A percentile compares a stretch with the other conserved stretches of the same genome.
phyloP scores from a whole-genome alignment of 2,113 vertebrate genomes.

The Gymnorhina tibicen region DNA sequence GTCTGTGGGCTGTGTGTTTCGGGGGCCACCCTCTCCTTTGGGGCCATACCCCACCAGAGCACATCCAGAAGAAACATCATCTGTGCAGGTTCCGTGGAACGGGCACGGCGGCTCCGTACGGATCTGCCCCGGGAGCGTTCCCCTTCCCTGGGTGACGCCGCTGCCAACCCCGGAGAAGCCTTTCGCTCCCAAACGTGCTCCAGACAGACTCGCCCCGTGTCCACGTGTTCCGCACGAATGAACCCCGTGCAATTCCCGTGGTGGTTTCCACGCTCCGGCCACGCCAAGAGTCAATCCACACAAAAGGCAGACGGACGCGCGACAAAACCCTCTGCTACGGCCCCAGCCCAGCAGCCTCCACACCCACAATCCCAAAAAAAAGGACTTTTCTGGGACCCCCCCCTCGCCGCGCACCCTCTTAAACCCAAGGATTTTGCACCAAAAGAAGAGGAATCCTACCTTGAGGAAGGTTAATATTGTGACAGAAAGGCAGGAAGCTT shows the following conservation, averaged over 20 bases:
- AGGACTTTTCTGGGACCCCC: background rate
- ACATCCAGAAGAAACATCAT: rapidly evolving
- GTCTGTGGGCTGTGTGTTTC: background rate
- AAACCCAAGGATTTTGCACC: background rate
- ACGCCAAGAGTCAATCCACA: background rate
- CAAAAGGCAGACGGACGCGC: background rate
- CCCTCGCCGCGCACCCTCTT: background rate
- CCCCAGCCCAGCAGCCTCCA: background rate
- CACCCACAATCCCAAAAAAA: background rate
- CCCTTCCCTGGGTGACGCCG: rapidly evolving
- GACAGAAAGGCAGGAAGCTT: conserved; percentile 66
- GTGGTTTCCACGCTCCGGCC: background rate
- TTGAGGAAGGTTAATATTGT: conserved; percentile 69
- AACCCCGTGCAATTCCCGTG: rapidly evolving
- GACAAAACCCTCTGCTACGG: background rate
- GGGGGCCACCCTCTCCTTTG: background rate
- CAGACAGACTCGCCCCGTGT: rapidly evolving
- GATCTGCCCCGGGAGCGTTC: background rate
- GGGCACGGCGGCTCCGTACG: rapidly evolving
- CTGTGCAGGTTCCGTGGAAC: rapidly evolving
- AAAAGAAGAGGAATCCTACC: conserved; percentile 24
- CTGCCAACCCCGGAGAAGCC: rapidly evolving
- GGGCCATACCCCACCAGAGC: too few relatives aligned
- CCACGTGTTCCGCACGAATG: rapidly evolving
- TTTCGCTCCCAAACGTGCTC: background rate